Evolutionary conservation across 2,888 invertebrate genomes (phyloP).

Genomic region (Acheta domesticus): DNA sequence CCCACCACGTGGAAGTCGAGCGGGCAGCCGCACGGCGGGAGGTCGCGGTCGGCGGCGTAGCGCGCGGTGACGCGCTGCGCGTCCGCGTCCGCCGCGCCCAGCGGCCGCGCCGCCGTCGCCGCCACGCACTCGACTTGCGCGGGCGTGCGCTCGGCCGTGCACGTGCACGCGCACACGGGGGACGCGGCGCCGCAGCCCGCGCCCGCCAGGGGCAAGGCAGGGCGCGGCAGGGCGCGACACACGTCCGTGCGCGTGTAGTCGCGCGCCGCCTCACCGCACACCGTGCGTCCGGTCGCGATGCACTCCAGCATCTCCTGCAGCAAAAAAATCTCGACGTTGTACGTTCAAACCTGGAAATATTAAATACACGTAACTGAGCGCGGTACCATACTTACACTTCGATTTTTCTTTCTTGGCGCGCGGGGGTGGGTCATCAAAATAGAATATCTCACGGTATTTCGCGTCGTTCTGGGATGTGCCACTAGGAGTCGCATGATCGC

Average conservation of each 20-base stretch:
- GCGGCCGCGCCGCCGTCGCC: neutral
- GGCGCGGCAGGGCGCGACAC: neutral
- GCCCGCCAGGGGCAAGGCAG: neutral
- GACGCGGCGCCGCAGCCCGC: neutral
- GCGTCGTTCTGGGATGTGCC: too few relatives aligned
- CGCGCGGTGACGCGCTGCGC: neutral
- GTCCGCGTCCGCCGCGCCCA: neutral
- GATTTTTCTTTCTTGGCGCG: too few relatives aligned
- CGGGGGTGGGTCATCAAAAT: too few relatives aligned
- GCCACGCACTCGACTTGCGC: neutral
- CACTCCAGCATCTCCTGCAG: neutral
- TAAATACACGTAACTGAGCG: too few relatives aligned
- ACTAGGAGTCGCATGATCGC: too few relatives aligned
- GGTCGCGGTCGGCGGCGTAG: too few relatives aligned
- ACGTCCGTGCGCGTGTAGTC: slow-evolving; percentile 18
- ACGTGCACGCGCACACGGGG: neutral
- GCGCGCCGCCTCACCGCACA: neutral
- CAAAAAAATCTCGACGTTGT: too few relatives aligned
- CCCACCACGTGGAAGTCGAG: neutral
- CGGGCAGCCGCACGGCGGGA: too few relatives aligned
- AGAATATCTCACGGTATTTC: too few relatives aligned
- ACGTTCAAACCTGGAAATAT: too few relatives aligned
- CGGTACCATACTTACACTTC: too few relatives aligned
- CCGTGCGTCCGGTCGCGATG: neutral
- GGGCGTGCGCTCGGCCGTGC: neutral